Percentiles rank a stretch among this genome's conserved stretches.
Evolutionary conservation across 2,888 invertebrate genomes (phyloP).

Genomic region (Archaeoteleia sp.): DNA sequence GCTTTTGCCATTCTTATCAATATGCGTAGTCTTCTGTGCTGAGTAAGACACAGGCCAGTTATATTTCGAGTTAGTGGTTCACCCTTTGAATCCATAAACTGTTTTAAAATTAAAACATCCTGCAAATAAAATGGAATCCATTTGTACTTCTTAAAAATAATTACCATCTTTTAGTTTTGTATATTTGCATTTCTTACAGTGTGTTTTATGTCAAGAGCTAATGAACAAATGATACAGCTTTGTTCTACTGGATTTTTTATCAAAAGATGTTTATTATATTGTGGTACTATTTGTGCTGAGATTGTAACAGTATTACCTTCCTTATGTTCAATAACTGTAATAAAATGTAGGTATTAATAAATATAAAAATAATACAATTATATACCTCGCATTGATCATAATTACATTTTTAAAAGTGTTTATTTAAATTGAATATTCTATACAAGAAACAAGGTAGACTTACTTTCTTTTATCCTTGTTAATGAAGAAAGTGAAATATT

Average conservation of each 20-base stretch:
- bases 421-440: too few relatives aligned
- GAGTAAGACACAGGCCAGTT: constrained; percentile 21
- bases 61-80: constrained; percentile 2
- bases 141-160: too few relatives aligned
- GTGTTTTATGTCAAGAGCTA: constrained; percentile 33
- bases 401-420: neutral
- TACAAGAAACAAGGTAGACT: too few relatives aligned
- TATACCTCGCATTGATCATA: constrained; percentile 12
- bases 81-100: constrained; percentile 32
- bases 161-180: too few relatives aligned
- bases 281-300: constrained; percentile 5
- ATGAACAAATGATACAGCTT: constrained; percentile 31
- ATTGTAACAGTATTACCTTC: constrained; percentile 32
- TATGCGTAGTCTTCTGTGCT: constrained; percentile 36
- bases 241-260: neutral
- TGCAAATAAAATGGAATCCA: constrained; percentile 22
- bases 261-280: constrained; percentile 16
- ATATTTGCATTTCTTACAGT: constrained; percentile 28
- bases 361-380: constrained; percentile 1
- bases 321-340: constrained; percentile 23
- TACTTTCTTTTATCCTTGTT: constrained; percentile 5
- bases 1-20: constrained; percentile 36
- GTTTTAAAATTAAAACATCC: constrained; percentile 38
- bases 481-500: constrained; percentile 16
- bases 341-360: constrained; percentile 3